phyloP scores from a whole-genome alignment of 2,888 invertebrate genomes.

The Dynastes tityus region DNA sequence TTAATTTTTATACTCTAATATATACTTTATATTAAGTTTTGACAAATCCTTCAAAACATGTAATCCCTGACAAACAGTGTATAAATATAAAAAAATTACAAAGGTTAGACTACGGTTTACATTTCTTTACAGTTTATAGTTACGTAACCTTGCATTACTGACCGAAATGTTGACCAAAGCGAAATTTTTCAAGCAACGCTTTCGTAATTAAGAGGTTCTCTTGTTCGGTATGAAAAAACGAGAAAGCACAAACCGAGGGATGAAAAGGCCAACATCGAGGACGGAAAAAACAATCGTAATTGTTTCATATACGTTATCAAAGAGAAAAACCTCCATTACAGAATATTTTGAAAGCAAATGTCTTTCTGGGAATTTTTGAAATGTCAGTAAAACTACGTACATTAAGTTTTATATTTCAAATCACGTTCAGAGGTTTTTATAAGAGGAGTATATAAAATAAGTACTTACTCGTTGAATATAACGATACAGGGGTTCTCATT shows the following conservation, averaged over 20 bases:
- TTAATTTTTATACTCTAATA: too few species aligned
- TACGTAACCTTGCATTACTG: background rate
- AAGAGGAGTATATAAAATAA: too few species aligned
- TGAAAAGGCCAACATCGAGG: slow-evolving; percentile 7
- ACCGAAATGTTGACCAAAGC: background rate
- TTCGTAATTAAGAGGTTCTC: background rate
- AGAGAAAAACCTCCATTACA: background rate
- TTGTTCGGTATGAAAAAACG: background rate
- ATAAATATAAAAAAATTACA: too few species aligned
- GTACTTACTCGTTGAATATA: too few species aligned
- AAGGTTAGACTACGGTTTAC: too few species aligned
- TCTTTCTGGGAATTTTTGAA: background rate
- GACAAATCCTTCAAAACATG: too few species aligned
- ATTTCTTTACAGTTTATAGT: too few species aligned
- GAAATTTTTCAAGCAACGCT: background rate
- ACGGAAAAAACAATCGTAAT: slow-evolving; percentile 16
- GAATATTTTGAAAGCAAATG: background rate
- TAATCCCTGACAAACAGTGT: too few species aligned
- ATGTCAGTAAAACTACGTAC: background rate
- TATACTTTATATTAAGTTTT: too few species aligned
- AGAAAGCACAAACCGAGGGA: background rate
- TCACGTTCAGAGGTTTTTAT: too few species aligned
- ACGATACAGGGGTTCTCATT: too few species aligned
- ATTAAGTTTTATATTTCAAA: too few species aligned
- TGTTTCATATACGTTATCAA: slow-evolving; percentile 19